These are phyloP conservation scores for Palythoa grandiflora DNA, from an alignment of 92 coral and sea anemone genomes.

Conservation along the genomic window DNA sequence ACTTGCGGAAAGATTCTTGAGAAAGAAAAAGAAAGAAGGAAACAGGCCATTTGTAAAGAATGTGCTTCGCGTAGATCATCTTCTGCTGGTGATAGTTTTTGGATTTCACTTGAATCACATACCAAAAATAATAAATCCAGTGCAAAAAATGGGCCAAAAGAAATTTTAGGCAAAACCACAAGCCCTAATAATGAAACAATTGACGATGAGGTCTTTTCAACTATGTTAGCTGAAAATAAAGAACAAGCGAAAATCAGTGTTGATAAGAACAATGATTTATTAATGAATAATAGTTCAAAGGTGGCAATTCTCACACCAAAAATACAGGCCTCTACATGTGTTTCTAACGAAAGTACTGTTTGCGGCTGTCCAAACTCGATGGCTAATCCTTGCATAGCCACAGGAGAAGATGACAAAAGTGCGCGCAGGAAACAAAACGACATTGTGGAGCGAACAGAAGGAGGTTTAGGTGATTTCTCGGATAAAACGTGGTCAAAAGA, in stretches of 20 bases:
- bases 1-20: not conserved
- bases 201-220: not conserved
- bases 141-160: not conserved
- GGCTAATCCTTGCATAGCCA: not conserved
- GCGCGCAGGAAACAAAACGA: not conserved
- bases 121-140: not conserved
- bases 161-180: not conserved
- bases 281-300: not conserved
- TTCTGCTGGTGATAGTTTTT: slow-evolving; percentile 22
- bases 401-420: not conserved
- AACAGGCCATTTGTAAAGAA: not conserved
- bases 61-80: slow-evolving; percentile 24
- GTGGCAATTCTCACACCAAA: not conserved
- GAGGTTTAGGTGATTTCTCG: not conserved
- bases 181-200: not conserved
- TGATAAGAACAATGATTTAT: not conserved
- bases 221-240: not conserved
- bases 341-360: not conserved
- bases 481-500: not conserved
- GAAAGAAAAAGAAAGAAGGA: not conserved
- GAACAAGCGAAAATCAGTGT: not conserved
- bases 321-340: not conserved
- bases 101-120: slow-evolving; percentile 37
- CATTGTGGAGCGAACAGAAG: not conserved
- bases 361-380: not conserved